A percentile compares a stretch with the other conserved stretches of the same genome.
Conservation (phyloP, 2,113 vertebrate species). For the Dascyllus trimaculatus region DNA sequence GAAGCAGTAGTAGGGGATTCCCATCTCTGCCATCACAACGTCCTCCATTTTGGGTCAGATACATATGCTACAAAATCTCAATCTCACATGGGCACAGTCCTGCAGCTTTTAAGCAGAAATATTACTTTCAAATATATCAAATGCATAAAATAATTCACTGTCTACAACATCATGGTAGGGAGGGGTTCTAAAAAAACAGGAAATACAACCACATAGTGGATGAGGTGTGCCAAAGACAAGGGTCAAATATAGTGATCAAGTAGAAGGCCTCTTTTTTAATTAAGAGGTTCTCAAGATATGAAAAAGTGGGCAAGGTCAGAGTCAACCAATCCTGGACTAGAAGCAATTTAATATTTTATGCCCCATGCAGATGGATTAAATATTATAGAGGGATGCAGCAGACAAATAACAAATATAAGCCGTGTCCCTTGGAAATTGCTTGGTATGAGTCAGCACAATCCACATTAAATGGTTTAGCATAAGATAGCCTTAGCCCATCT, state of each 20-base stretch:
- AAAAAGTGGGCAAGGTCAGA: slow-evolving; percentile 47
- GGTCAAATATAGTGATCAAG: slow-evolving; percentile 46
- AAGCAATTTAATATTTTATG: slow-evolving; percentile 27
- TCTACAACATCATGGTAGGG: slow-evolving; percentile 60
- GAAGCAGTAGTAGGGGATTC: slow-evolving; percentile 75
- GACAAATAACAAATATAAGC: too few relatives aligned
- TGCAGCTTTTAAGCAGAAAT: slow-evolving; percentile 78
- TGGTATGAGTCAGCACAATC: too few relatives aligned
- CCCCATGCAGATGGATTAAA: slow-evolving; percentile 19
- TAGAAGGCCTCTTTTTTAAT: slow-evolving; percentile 34
- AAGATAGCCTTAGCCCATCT: background rate
- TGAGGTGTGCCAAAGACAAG: slow-evolving; percentile 44
- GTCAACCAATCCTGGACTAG: slow-evolving; percentile 67
- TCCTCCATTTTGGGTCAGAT: slow-evolving; percentile 73
- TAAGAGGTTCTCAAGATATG: slow-evolving; percentile 58
- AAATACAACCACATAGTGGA: slow-evolving; percentile 60
- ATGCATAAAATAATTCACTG: slow-evolving; percentile 55
- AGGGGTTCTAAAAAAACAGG: slow-evolving; percentile 49
- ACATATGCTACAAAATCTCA: slow-evolving; percentile 69
- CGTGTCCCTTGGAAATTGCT: slow-evolving; percentile 7
- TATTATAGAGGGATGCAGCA: background rate
- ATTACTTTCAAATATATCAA: slow-evolving; percentile 75
- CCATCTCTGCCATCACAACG: slow-evolving; percentile 79
- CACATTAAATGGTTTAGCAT: background rate
- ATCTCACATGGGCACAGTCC: slow-evolving; percentile 71